Percentiles rank a stretch among this genome's conserved stretches.
These are phyloP conservation scores for Drosophila albomicans DNA, from an alignment of 1,140 invertebrate species.

Conservation along the genomic window DNA sequence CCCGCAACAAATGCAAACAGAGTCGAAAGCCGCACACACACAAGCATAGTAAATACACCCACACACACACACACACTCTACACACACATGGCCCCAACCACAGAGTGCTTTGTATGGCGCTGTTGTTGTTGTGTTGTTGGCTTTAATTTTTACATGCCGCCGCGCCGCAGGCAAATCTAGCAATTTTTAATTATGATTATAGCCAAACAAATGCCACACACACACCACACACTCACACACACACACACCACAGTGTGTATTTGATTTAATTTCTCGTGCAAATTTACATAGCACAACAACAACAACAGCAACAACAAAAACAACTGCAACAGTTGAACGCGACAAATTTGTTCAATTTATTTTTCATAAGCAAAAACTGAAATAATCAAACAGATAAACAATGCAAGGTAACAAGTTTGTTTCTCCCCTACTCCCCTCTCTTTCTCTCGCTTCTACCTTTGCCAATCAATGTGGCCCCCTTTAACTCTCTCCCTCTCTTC, in stretches of 20 bases:
- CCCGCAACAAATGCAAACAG: conserved; percentile 67
- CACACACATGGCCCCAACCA: conserved; percentile 3
- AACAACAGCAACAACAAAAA: neutral
- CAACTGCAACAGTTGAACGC: conserved; percentile 3
- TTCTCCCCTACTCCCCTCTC: neutral
- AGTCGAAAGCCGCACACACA: conserved; percentile 51
- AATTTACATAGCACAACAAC: conserved; percentile 34
- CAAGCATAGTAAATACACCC: conserved; percentile 7
- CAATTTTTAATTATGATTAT: conserved; percentile 78
- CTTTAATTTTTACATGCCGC: conserved; percentile 59
- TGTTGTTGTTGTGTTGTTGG: conserved; percentile 42
- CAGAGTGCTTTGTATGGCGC: conserved; percentile 59
- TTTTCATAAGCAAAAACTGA: conserved; percentile 35
- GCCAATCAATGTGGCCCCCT: neutral
- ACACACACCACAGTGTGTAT: conserved; percentile 13
- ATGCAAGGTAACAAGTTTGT: conserved; percentile 5
- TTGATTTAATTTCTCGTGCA: conserved; percentile 51
- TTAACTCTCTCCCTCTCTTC: neutral
- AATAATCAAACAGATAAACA: conserved; percentile 41
- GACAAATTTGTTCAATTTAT: conserved; percentile 56
- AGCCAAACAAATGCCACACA: conserved; percentile 53
- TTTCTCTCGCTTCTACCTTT: neutral
- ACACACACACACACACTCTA: conserved; percentile 9
- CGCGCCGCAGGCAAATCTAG: conserved; percentile 45
- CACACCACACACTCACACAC: conserved; percentile 13